Conservation (phyloP, 2,113 vertebrate species). For the Penelope pileata region DNA sequence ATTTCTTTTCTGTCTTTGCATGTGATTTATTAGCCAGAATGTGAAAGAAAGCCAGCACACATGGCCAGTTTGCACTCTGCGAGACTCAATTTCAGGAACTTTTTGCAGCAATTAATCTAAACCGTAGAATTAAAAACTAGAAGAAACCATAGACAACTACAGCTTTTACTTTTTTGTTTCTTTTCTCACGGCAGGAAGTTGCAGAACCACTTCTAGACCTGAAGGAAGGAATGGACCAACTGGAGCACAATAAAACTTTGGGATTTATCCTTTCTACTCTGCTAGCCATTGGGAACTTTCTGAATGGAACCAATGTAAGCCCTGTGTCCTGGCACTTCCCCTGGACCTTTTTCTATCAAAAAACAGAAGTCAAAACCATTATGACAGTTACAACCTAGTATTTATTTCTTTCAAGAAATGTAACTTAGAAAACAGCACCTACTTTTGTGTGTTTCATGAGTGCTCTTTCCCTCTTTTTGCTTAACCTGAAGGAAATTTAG, state of each 20-base stretch:
- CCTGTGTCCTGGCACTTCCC: background rate
- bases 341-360: background rate
- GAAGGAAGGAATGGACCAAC: slow-evolving; percentile 98
- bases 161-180: slow-evolving; percentile 16
- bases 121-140: background rate
- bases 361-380: background rate
- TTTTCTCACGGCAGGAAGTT: slow-evolving; percentile 85
- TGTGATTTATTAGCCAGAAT: slow-evolving; percentile 28
- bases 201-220: slow-evolving; percentile 96
- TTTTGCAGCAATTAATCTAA: slow-evolving; percentile 46
- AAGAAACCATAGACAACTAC: background rate
- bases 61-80: background rate
- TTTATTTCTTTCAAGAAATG: background rate
- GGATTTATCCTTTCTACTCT: slow-evolving; percentile 93
- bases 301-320: slow-evolving; percentile 96
- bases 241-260: slow-evolving; percentile 96
- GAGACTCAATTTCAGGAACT: slow-evolving; percentile 8
- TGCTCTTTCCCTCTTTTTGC: background rate
- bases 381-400: background rate
- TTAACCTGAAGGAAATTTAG: background rate
- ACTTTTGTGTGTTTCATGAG: background rate
- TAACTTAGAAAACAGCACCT: background rate
- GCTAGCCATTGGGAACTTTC: slow-evolving; percentile 95
- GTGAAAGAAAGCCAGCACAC: slow-evolving; percentile 15
- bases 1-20: slow-evolving; percentile 14